A percentile compares a stretch with the other conserved stretches of the same genome.
These are phyloP conservation scores for Leptocoma aspasia DNA, from an alignment of 2,113 vertebrate species.

Conservation along the genomic window DNA sequence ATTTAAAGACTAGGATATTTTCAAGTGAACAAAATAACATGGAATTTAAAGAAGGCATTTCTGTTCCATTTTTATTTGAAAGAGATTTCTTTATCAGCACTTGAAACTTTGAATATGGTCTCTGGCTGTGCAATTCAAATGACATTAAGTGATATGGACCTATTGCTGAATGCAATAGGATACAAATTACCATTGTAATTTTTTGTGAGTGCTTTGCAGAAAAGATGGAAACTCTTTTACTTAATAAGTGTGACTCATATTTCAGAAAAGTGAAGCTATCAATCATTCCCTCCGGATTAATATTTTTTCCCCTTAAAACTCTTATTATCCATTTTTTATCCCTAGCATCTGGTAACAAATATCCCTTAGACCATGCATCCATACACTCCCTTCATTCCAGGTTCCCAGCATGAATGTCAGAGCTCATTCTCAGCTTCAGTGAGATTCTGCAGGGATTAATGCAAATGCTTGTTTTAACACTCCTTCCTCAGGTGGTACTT, in stretches of 20 bases:
- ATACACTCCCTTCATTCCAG: neutral
- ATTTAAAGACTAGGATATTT: neutral
- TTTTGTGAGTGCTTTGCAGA: neutral
- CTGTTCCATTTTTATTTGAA: neutral
- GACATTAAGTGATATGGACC: neutral
- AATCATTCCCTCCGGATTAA: neutral
- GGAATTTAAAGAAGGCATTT: neutral
- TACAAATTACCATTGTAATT: neutral
- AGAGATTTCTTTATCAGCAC: neutral
- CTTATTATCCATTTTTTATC: neutral
- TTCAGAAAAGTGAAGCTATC: neutral
- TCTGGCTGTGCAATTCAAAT: neutral
- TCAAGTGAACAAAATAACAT: neutral
- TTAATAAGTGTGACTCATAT: neutral
- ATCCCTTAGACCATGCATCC: neutral
- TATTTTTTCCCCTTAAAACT: neutral
- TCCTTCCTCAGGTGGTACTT: neutral
- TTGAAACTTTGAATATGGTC: neutral
- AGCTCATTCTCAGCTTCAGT: neutral
- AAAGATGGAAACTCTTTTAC: neutral
- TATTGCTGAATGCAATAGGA: neutral
- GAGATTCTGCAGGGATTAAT: neutral
- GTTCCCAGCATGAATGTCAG: neutral
- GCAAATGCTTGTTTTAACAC: neutral
- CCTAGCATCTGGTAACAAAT: neutral